A percentile compares a stretch with the other conserved stretches of the same genome.
Conservation (phyloP, 2,888 invertebrate species). For the Troides oblongomaculatus region DNA sequence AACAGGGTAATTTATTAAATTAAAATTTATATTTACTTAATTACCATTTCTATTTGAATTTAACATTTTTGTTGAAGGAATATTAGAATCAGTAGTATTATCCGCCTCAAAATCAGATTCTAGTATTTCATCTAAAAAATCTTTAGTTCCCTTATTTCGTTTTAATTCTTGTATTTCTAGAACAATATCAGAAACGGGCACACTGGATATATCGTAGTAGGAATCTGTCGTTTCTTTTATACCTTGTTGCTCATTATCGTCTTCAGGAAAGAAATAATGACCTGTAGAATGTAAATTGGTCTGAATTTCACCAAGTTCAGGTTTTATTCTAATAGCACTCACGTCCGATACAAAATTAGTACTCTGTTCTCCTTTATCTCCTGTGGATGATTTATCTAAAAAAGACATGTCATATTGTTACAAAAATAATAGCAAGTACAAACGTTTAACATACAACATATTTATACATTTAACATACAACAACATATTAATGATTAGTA, state of each 20-base stretch:
- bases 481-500: not conserved
- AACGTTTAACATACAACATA: not conserved
- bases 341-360: constrained; percentile 42
- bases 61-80: constrained; percentile 11
- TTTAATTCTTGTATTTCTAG: constrained; percentile 64
- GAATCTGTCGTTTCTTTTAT: constrained; percentile 50
- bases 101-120: constrained; percentile 59
- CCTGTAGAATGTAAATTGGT: constrained; percentile 63
- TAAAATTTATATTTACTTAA: not conserved
- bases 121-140: constrained; percentile 69
- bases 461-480: no score
- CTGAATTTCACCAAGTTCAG: constrained; percentile 58
- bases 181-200: constrained; percentile 56
- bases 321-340: constrained; percentile 59
- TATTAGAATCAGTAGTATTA: constrained; percentile 34
- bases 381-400: constrained; percentile 49
- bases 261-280: constrained; percentile 73
- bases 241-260: constrained; percentile 50
- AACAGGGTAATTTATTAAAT: not conserved
- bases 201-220: constrained; percentile 55
- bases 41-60: constrained; percentile 27
- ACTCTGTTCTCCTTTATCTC: constrained; percentile 38
- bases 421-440: not conserved
- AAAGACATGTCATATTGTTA: constrained; percentile 22
- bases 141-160: constrained; percentile 56